These are phyloP conservation scores for Scaptomyza graminum DNA, from an alignment of 1,140 invertebrate genomes.

Conservation along the genomic window DNA sequence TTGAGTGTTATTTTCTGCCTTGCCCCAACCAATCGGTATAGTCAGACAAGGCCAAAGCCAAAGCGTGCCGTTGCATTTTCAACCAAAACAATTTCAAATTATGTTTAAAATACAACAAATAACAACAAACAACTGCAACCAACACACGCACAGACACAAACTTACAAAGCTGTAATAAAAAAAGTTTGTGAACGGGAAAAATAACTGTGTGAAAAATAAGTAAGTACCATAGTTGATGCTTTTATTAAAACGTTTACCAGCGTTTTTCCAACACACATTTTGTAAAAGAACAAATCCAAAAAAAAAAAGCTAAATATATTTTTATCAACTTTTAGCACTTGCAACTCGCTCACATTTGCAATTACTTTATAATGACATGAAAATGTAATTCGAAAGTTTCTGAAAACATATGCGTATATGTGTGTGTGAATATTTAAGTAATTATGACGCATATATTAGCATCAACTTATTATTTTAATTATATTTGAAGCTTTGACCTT, in stretches of 20 bases:
- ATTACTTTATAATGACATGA: background rate
- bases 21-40: constrained; percentile 26
- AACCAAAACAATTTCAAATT: constrained; percentile 78
- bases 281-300: constrained; percentile 39
- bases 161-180: constrained; percentile 60
- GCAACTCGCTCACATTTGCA: constrained; percentile 4
- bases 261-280: constrained; percentile 61
- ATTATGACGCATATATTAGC: background rate
- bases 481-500: background rate
- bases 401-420: background rate
- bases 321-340: constrained; percentile 71
- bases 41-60: constrained; percentile 61
- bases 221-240: constrained; percentile 66
- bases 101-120: constrained; percentile 57
- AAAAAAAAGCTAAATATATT: background rate
- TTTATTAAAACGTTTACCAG: constrained; percentile 78
- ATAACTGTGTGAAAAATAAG: constrained; percentile 73
- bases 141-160: constrained; percentile 22
- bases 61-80: constrained; percentile 70
- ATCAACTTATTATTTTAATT: background rate
- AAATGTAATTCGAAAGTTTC: background rate
- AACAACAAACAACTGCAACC: constrained; percentile 38
- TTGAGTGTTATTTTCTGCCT: background rate
- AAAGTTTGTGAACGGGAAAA: constrained; percentile 78
- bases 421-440: constrained; percentile 1